These are phyloP conservation scores for Pangasius sanitwongsei DNA, from an alignment of 2,797 vertebrate genomes.

Conservation along the genomic window DNA sequence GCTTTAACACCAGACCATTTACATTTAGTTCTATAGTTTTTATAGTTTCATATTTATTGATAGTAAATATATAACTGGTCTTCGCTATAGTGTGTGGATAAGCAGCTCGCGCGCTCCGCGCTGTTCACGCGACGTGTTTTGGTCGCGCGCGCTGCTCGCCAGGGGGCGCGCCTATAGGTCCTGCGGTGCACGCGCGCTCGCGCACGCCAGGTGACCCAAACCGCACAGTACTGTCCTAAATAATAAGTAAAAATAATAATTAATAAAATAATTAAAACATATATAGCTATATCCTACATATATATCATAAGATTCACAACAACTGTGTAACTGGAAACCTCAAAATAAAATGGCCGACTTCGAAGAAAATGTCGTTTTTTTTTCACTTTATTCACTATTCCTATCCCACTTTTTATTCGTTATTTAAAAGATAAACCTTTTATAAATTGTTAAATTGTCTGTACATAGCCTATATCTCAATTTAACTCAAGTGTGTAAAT, in stretches of 20 bases:
- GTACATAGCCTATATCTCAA: neutral
- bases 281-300: no score
- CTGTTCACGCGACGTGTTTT: neutral
- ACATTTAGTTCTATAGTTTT: no score
- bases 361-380: neutral
- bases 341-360: neutral
- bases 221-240: neutral
- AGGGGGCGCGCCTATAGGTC: conserved; percentile 18
- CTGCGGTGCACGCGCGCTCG: neutral
- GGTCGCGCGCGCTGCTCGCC: conserved; percentile 9
- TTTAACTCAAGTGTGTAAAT: neutral
- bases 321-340: neutral
- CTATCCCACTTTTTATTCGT: neutral
- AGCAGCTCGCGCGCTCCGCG: neutral
- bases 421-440: neutral
- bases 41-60: neutral
- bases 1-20: neutral
- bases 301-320: no score
- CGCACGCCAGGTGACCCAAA: neutral
- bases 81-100: neutral
- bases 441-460: neutral
- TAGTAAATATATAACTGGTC: neutral
- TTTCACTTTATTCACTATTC: neutral
- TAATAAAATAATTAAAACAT: no score
- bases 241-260: neutral